Evolutionary conservation across 2,113 vertebrate genomes (phyloP), one percentile per base, ranked within the genome.

Genomic region (Brachyistius frenatus): DNA sequence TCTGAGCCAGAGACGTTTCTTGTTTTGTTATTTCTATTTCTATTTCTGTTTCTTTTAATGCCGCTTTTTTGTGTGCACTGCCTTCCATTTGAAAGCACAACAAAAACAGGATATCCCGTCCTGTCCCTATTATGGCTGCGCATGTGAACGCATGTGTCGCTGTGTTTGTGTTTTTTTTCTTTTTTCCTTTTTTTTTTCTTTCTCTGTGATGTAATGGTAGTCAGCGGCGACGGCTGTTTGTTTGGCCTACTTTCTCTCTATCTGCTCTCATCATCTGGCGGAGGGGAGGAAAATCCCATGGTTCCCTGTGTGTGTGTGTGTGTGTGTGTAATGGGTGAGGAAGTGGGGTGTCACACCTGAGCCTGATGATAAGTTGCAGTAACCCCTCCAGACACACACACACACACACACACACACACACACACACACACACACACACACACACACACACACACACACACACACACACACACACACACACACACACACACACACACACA

Each of bases 191-290:
- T 32, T 33, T 50, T 10, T 78, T 23, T 71, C 23, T 66, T 75
- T 82, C 16, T 62, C 63, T 80, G 66, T 91, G 87, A 91, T 88
- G 86, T 91, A 89, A 91, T 41, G 61, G 74, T 65, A 80, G 86
- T 83, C 85, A 75, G 85, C 82, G 61, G 80, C 53, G n/a, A 64
- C 30, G 80, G 61, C 88, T 91, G 91, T 91, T 91, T 91, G 80
- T 86, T 87, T 92, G 91, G 84, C 90, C 90, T 90, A 91, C 81
- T 91, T 91, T 92, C 85, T 54, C 64, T 78, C 69, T 92, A 90
- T 91, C 85, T 79, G 88, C 78, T 80, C 87, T 76, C 86, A 86
- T 93, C 91, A 88, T 91, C 87, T 93, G 89, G 86, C 61, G 7
- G 71, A 57, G 50, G 80, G 84, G 81, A 76, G 88, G 85, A 76